Percentiles rank a stretch among this genome's conserved stretches.
Conservation (phyloP, 2,888 invertebrate species). For the Acleris laterana region DNA sequence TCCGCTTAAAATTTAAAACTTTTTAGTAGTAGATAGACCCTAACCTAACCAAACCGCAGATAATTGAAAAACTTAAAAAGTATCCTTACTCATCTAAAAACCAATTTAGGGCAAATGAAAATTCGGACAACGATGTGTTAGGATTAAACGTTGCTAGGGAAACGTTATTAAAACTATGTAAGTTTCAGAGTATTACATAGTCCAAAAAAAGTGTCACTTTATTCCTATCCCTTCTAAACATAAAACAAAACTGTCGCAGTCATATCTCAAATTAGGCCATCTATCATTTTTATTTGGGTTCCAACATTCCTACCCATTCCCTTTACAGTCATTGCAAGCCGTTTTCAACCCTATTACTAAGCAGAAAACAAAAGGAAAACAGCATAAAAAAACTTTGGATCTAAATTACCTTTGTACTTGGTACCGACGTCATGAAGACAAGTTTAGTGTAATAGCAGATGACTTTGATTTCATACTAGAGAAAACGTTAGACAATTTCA, state of each 20-base stretch:
- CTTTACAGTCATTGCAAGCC: not conserved
- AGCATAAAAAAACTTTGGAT: constrained; percentile 7
- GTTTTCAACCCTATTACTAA: constrained; percentile 9
- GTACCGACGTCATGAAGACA: constrained; percentile 31
- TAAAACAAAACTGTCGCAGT: constrained; percentile 13
- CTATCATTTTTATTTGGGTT: constrained; percentile 17
- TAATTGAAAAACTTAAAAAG: too few species aligned
- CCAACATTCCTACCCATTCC: not conserved
- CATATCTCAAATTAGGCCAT: constrained; percentile 22
- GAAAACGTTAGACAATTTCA: too few species aligned
- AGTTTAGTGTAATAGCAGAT: constrained; percentile 22
- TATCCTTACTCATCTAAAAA: too few species aligned
- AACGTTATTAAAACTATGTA: too few species aligned
- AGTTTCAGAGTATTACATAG: too few species aligned
- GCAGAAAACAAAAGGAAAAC: not conserved
- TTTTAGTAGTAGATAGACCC: too few species aligned
- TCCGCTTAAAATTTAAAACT: too few species aligned
- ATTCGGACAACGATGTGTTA: too few species aligned
- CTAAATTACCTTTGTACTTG: constrained; percentile 32
- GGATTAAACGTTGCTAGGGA: too few species aligned
- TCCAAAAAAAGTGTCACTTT: not conserved
- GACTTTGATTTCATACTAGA: not conserved
- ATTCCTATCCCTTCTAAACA: not conserved
- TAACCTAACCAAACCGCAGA: too few species aligned
- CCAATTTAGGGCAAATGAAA: too few species aligned